phyloP scores from a whole-genome alignment of 2,888 invertebrate species.

The Ochropleura plecta region DNA sequence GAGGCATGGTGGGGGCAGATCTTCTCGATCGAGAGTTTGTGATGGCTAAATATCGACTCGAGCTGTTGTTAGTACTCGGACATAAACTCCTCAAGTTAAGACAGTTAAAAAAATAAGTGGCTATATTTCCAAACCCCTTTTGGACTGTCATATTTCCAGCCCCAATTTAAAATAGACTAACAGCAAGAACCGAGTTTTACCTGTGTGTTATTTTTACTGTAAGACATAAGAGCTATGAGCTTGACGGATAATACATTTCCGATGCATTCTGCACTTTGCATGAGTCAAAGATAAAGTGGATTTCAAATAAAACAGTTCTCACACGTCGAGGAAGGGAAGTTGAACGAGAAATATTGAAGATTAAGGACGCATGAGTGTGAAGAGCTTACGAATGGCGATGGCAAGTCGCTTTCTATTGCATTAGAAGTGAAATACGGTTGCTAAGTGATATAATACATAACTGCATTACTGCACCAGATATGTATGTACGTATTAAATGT shows the following conservation, averaged over 20 bases:
- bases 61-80: no score
- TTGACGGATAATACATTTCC: background rate
- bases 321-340: background rate
- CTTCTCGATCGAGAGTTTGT: no score
- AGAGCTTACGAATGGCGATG: slow-evolving; percentile 6
- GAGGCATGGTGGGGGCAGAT: no score
- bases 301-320: slow-evolving; percentile 5
- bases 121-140: no score
- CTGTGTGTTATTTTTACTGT: background rate
- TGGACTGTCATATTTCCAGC: background rate
- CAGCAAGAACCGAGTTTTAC: background rate
- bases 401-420: slow-evolving; percentile 25
- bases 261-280: background rate
- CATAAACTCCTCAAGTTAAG: no score
- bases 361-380: slow-evolving; percentile 1
- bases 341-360: slow-evolving; percentile 18
- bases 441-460: slow-evolving; percentile 11
- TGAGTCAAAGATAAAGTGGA: background rate
- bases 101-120: no score
- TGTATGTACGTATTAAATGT: no score
- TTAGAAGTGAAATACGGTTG: slow-evolving; percentile 23
- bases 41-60: no score
- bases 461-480: background rate
- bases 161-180: background rate
- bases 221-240: background rate